Evolutionary conservation across 2,888 invertebrate genomes (phyloP), one percentile per base, ranked within the genome.

Genomic region (Euproctis similis): DNA sequence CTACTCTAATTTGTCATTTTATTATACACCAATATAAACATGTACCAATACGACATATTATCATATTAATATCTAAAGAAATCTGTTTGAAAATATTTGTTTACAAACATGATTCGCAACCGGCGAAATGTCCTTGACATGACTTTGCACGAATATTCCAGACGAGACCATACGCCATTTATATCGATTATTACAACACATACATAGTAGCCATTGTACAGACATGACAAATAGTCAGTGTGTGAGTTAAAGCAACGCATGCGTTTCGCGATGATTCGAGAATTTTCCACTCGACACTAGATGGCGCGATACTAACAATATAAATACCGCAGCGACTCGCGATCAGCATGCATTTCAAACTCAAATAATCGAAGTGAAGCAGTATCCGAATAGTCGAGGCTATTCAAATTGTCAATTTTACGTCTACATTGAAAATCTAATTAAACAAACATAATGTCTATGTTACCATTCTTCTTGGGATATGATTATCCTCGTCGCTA

Each of bases 391-490:
- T 24, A 12, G n/a, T 10, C 9, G 18, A 23, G 20, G 24, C 26
- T n/a, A n/a, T n/a, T 29, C 5, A 7, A 21, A 18, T 9, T 17
- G n/a, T n/a, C n/a, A n/a, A n/a, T n/a, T 14, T 29, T 6, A 14
- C 9, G 20, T 13, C n/a, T 13, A 14, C 14, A 4, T 14, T 14
- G 14, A 3, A 9, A 12, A n/a, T n/a, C 14, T 8, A 10, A 17
- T 25, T 24, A 10, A 23, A 12, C 12, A 10, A 13, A 23, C 17
- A 62, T 47, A 39, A 71, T 73, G 72, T 63, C 69, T 49, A 42
- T 72, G 16, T 44, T 66, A 43, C 73, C 73, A 18, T 64, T 54
- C 30, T 20, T 68, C 1, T 39, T 67, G 19, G 68, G 59, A 13
- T 49, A 56, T 41, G 58, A 62, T 8, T 32, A 39, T 9, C 56